phyloP scores from a whole-genome alignment of 2,888 invertebrate genomes.

The Fragum whitleyi region DNA sequence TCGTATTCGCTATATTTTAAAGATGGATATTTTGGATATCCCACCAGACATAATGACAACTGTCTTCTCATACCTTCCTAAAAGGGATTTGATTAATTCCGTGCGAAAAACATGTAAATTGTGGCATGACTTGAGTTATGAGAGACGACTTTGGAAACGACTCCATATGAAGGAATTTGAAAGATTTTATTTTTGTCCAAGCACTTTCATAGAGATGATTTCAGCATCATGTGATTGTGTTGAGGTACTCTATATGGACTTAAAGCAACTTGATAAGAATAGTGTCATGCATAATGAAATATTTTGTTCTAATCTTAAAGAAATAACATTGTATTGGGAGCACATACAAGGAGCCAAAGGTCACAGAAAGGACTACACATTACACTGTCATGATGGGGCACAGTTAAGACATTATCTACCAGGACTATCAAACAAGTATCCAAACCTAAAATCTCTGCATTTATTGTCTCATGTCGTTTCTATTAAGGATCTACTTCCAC shows the following conservation, averaged over 20 bases:
- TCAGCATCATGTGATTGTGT: conserved; percentile 51
- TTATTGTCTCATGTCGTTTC: conserved; percentile 10
- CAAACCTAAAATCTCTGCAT: conserved; percentile 28
- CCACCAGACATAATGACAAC: conserved; percentile 61
- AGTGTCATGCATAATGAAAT: conserved; percentile 56
- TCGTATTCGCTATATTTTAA: neutral
- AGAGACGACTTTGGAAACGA: conserved; percentile 60
- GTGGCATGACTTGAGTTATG: conserved; percentile 63
- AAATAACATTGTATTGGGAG: conserved; percentile 35
- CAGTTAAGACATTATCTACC: conserved; percentile 8
- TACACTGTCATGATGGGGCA: conserved; percentile 11
- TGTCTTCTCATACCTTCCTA: conserved; percentile 62
- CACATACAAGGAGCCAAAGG: neutral
- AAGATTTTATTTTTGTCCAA: conserved; percentile 43
- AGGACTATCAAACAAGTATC: conserved; percentile 40
- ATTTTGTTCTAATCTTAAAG: conserved; percentile 58
- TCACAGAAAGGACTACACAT: neutral
- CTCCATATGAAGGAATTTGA: conserved; percentile 46
- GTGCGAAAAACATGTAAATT: conserved; percentile 60
- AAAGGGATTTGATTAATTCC: conserved; percentile 50
- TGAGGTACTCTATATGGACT: conserved; percentile 55
- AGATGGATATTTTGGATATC: conserved; percentile 56
- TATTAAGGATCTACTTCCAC: conserved; percentile 8
- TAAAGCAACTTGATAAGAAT: conserved; percentile 37
- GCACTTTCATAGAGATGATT: conserved; percentile 52